Conservation (phyloP, 2,888 invertebrate genomes). For the Andrena haemorrhoa region DNA sequence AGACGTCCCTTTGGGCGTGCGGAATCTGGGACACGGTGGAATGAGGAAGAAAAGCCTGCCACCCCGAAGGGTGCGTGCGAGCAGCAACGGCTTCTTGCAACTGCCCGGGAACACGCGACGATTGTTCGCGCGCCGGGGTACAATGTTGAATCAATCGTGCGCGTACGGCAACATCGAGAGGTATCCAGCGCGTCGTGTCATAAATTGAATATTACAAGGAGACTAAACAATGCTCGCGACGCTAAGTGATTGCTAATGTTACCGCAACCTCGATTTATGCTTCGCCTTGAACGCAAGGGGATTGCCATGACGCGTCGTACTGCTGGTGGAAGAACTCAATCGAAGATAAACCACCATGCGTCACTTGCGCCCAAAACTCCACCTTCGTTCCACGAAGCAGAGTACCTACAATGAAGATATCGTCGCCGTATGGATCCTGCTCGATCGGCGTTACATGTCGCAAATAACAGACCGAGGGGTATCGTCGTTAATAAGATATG, state of each 20-base stretch:
- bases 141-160: not conserved
- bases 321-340: not conserved
- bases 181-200: constrained; percentile 7
- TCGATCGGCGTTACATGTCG: not conserved
- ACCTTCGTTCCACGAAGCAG: not conserved
- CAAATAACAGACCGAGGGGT: not conserved
- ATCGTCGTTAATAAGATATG: constrained; percentile 51
- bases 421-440: constrained; percentile 19
- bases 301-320: not conserved
- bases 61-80: constrained; percentile 39
- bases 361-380: not conserved
- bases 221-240: constrained; percentile 22
- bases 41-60: constrained; percentile 38
- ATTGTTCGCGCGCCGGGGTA: constrained; percentile 16
- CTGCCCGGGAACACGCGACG: constrained; percentile 26
- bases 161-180: not conserved
- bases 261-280: constrained; percentile 26
- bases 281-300: not conserved
- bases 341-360: not conserved
- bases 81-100: constrained; percentile 18
- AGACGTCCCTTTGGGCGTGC: constrained; percentile 55
- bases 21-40: constrained; percentile 36
- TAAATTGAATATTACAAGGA: constrained; percentile 26
- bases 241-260: constrained; percentile 19
- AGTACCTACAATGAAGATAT: constrained; percentile 52